phyloP scores from a whole-genome alignment of 2,888 invertebrate species.

The Pegoplata infirma region DNA sequence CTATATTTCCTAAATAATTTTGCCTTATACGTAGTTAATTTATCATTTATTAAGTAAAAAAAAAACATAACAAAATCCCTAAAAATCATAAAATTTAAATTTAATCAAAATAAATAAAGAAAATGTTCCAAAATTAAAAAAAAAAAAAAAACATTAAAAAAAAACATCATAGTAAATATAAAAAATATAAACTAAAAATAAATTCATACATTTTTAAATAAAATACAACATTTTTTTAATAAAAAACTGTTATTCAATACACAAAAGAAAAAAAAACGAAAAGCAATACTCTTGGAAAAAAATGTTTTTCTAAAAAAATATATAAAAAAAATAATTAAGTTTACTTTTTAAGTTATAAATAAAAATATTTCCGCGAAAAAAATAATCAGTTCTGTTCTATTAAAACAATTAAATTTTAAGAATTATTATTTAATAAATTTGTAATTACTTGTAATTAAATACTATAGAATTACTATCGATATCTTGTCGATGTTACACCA shows the following conservation, averaged over 20 bases:
- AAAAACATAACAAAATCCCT: constrained; percentile 10
- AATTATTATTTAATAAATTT: no score
- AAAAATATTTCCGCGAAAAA: background rate
- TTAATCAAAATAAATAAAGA: constrained; percentile 23
- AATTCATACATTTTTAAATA: constrained; percentile 4
- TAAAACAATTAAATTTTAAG: constrained; percentile 5
- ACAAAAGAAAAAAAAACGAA: constrained; percentile 34
- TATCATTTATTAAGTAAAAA: constrained; percentile 44
- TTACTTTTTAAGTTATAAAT: constrained; percentile 27
- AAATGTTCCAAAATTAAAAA: background rate
- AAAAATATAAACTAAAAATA: background rate
- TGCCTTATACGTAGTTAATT: constrained; percentile 67
- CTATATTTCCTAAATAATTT: constrained; percentile 66
- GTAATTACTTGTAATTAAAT: no score
- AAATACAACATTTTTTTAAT: constrained; percentile 19
- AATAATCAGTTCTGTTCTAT: background rate
- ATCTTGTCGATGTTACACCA: no score
- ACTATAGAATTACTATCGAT: no score
- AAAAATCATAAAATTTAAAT: constrained; percentile 27
- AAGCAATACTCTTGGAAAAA: constrained; percentile 52
- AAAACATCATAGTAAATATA: background rate
- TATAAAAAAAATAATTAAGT: constrained; percentile 12
- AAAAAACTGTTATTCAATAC: constrained; percentile 35
- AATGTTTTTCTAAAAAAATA: constrained; percentile 8
- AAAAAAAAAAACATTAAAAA: no score